Evolutionary conservation across 1,140 invertebrate species (phyloP).

Genomic region (Littorina saxatilis): DNA sequence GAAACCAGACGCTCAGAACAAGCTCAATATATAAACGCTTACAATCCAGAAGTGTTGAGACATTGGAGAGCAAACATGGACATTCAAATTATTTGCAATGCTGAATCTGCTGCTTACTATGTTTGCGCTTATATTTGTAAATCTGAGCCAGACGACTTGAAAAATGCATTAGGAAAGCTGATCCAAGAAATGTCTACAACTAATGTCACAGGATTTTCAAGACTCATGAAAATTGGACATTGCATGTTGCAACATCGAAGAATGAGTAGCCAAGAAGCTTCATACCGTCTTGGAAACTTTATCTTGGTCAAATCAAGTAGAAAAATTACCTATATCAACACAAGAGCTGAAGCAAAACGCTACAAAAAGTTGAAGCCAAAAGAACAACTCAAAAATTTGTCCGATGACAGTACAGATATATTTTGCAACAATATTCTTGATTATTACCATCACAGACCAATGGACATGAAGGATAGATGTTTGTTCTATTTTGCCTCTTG

Average conservation of each 20-base stretch:
- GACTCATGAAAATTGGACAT: constrained; percentile 42
- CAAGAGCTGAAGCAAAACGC: constrained; percentile 36
- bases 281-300: constrained; percentile 38
- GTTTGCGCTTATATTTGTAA: constrained; percentile 54
- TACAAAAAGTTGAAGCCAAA: constrained; percentile 35
- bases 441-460: constrained; percentile 17
- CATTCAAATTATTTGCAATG: constrained; percentile 47
- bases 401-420: no score
- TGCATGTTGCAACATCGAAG: constrained; percentile 45
- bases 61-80: constrained; percentile 56
- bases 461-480: constrained; percentile 13
- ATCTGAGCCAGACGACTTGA: constrained; percentile 51
- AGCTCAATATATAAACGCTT: constrained; percentile 44
- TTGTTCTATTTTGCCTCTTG: constrained; percentile 41
- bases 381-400: neutral
- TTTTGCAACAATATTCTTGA: no score
- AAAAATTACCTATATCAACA: constrained; percentile 47
- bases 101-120: constrained; percentile 54
- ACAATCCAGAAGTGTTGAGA: constrained; percentile 45
- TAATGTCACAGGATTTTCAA: neutral
- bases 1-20: constrained; percentile 16
- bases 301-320: constrained; percentile 41
- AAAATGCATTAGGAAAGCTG: constrained; percentile 34
- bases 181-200: constrained; percentile 19
- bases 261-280: no score